Base-by-base conservation (phyloP, 2,797 vertebrate species). In the Telmatherina bonti region DNA sequence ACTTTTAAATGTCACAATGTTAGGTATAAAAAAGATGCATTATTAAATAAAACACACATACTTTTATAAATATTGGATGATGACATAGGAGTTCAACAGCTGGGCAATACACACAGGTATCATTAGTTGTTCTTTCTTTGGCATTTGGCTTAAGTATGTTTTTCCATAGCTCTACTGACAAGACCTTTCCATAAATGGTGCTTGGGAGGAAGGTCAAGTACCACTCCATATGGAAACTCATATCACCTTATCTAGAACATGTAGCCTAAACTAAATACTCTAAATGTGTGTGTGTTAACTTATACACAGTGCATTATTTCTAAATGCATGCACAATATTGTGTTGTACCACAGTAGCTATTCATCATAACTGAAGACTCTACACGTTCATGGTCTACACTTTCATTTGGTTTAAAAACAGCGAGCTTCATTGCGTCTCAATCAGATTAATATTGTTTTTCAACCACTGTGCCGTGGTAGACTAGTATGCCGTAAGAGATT, bases 221-320 rank as follows among this genome's bases (percentile, higher is more conserved):
- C 7, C 6, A 22, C 47, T 43, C 31, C 27, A 53, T 63, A 38
- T 60, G 6, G 49, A 49, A 66, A 62, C 10, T 30, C 49, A 63
- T 38, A 66, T 18, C 22, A 63, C 18, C 38, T 77, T 24, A 72
- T 61, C 70, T 51, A 49, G 30, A 36, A 22, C n/a, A n/a, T n/a
- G n/a, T n/a, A 41, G 33, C 15, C 45, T 62, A n/a, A 76, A 70
- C 63, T 62, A 55, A 73, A 73, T 53, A 74, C 11, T 16, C 6
- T 47, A 31, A 30, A n/a, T 24, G 22, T 65, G 24, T 55, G 57
- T 41, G 5, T 49, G 67, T 65, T 69, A 47, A 20, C 63, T 26
- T 59, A n/a, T n/a, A 69, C 47, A 22, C 26, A 22, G 11, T 43
- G 36, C 12, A n/a, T 58, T 43, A 57, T 57, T 59, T 59, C 38